Evolutionary conservation across 1,140 invertebrate genomes (phyloP).

Genomic region (Penaeus indicus): DNA sequence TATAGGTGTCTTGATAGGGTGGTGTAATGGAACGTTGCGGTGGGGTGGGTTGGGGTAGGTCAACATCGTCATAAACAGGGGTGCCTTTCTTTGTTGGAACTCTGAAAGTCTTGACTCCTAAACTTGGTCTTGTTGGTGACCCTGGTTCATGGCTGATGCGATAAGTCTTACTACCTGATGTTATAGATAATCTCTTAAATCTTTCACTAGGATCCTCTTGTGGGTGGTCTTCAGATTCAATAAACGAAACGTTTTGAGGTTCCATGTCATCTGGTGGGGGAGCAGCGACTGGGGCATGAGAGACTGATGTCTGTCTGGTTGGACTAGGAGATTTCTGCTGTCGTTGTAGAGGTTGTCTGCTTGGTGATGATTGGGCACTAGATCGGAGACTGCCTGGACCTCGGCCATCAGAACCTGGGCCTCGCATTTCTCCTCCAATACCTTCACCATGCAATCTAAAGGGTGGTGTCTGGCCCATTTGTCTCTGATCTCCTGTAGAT

Average conservation of each 20-base stretch:
- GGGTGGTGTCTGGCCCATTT: slow-evolving; percentile 57
- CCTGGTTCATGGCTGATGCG: slow-evolving; percentile 74
- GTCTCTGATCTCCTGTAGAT: slow-evolving; percentile 54
- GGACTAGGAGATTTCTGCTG: slow-evolving; percentile 64
- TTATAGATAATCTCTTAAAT: slow-evolving; percentile 82
- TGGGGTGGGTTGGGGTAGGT: slow-evolving; percentile 63
- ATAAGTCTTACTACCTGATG: slow-evolving; percentile 88
- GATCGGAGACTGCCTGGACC: slow-evolving; percentile 61
- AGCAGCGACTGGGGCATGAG: slow-evolving; percentile 76
- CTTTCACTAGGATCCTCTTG: slow-evolving; percentile 53
- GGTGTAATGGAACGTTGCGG: slow-evolving; percentile 62
- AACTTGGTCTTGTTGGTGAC: slow-evolving; percentile 61
- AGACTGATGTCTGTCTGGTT: slow-evolving; percentile 67
- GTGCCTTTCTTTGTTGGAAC: slow-evolving; percentile 65
- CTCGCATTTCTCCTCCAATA: slow-evolving; percentile 32
- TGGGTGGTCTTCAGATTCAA: slow-evolving; percentile 75
- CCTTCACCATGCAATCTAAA: slow-evolving; percentile 64
- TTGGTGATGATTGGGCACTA: slow-evolving; percentile 65
- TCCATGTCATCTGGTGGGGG: slow-evolving; percentile 86
- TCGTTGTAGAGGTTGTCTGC: slow-evolving; percentile 58
- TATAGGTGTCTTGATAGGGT: slow-evolving; percentile 50
- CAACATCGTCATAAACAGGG: slow-evolving; percentile 63
- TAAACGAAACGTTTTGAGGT: slow-evolving; percentile 92
- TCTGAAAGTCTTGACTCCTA: slow-evolving; percentile 65
- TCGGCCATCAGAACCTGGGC: slow-evolving; percentile 36